Evolutionary conservation across 2,113 vertebrate species (phyloP).

Genomic region (Asarcornis scutulata): DNA sequence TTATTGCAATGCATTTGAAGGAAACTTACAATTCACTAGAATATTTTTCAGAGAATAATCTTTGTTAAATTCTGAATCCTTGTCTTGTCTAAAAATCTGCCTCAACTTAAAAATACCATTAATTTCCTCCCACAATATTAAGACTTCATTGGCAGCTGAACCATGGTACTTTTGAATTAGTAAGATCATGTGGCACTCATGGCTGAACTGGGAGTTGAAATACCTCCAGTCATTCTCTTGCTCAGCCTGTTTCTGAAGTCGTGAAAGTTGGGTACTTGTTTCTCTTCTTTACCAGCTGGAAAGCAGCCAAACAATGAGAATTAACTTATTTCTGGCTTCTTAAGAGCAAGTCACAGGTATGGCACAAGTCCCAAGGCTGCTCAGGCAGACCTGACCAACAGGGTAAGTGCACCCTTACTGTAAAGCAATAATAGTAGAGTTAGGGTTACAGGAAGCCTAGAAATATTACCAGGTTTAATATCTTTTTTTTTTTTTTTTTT

Average conservation of each 20-base stretch:
- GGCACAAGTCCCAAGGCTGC: background rate
- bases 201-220: background rate
- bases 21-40: background rate
- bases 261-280: background rate
- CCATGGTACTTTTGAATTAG: background rate
- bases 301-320: background rate
- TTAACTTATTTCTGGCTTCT: background rate
- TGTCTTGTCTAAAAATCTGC: background rate
- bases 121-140: background rate
- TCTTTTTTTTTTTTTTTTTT: background rate
- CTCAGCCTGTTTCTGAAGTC: background rate
- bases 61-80: background rate
- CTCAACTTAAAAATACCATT: background rate
- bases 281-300: background rate
- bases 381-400: background rate
- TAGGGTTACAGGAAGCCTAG: background rate
- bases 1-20: background rate
- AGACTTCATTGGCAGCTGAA: background rate
- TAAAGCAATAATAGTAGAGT: background rate
- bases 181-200: background rate
- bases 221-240: background rate
- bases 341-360: background rate
- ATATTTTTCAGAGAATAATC: background rate
- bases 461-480: background rate
- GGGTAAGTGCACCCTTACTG: background rate